A percentile compares a stretch with the other conserved stretches of the same genome.
phyloP scores from a whole-genome alignment of 2,797 vertebrate genomes.

The Scleropages formosus region DNA sequence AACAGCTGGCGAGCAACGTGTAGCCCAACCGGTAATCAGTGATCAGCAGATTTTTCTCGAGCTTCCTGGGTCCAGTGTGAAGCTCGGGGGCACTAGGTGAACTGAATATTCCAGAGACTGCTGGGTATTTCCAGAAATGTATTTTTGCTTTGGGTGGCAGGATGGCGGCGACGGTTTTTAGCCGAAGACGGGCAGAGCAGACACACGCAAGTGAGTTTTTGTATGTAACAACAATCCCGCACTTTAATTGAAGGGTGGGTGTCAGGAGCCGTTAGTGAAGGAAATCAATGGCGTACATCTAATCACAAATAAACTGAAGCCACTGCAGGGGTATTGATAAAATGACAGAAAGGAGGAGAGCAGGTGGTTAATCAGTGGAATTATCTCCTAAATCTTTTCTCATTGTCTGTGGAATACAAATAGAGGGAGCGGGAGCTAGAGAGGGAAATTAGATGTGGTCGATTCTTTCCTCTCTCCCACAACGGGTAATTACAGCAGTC shows the following conservation, averaged over 20 bases:
- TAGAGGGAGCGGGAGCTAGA: not conserved
- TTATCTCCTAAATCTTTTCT: not conserved
- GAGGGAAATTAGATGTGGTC: not conserved
- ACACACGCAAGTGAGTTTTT: not conserved
- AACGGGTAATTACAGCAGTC: constrained; percentile 1
- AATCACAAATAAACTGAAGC: constrained; percentile 14
- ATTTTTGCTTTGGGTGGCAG: not conserved
- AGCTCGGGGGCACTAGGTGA: not conserved
- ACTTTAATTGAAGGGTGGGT: not conserved
- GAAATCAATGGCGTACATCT: constrained; percentile 6
- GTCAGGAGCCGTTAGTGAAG: not conserved
- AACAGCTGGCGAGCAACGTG: not conserved
- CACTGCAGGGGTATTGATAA: not conserved
- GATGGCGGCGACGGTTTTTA: not conserved
- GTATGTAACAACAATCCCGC: not conserved
- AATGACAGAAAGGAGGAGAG: not conserved
- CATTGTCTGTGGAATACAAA: constrained; percentile 12
- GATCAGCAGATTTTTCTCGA: constrained; percentile 1
- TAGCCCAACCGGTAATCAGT: not conserved
- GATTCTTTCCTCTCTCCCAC: not conserved
- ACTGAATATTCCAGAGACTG: not conserved
- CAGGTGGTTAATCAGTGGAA: constrained; percentile 11
- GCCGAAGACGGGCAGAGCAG: not conserved
- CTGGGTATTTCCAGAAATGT: not conserved
- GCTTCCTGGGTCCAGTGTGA: not conserved